Base-by-base conservation (phyloP, 1,140 invertebrate species). In the Frieseomelitta varia region DNA sequence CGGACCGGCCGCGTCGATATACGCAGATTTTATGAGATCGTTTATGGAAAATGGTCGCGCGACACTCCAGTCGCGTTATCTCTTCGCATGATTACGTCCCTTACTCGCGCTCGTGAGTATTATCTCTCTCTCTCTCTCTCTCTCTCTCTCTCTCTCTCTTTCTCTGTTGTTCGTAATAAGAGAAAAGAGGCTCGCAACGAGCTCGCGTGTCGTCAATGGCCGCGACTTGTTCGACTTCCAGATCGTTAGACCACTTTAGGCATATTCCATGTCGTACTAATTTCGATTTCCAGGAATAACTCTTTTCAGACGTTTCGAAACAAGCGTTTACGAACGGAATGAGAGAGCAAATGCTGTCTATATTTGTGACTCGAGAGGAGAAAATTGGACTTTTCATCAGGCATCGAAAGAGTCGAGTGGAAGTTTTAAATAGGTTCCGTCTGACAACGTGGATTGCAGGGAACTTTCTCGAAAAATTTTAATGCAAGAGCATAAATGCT, bases 1-100 rank as follows among this genome's bases (percentile, higher is more conserved):
- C 67, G 51, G 3, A 19, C 12, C 58, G 55, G 47, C 30, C 34
- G 19, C 51, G 65, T 78, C 81, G 65, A 83, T 78, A 83, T 78
- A 79, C 77, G 34, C 12, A 4, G 56, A 74, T 84, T 69, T 79
- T 84, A 84, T 84, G 56, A 53, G 19, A 83, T 83, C 81, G 51
- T 84, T 84, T 56, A 79, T 55, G 75, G 81, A 79, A 79, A 84
- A 84, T 71, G 47, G 83, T 34, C 15, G 19, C 11, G 61, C 39
- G 77, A 55, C 78, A 53, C 78, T 30, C 34, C 39, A 47, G 8
- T 47, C 17, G 39, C 76, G 51, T 84, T 84, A 80, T 80, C 83
- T 83, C 56, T 30, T 82, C 79, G 73, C 80, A 21, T 55, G 55
- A 76, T 85, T 82, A 85, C 72, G 71, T 58, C 24, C 30, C 74